Conservation (phyloP, 2,797 vertebrate species). For the Chanos chanos region DNA sequence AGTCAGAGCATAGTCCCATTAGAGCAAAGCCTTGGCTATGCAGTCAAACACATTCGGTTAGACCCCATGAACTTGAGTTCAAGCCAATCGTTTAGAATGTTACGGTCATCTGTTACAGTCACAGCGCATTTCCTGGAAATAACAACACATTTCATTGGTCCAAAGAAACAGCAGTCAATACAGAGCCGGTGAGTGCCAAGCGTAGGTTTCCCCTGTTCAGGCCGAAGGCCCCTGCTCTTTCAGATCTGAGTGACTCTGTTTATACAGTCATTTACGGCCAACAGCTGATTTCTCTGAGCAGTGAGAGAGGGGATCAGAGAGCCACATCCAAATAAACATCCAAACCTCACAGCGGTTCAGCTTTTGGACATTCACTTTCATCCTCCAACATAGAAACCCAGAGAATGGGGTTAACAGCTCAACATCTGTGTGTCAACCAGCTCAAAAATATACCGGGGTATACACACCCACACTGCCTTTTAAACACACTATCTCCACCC, state of each 20-base stretch:
- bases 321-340: conserved; percentile 61
- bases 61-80: too few relatives aligned
- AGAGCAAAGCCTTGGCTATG: too few relatives aligned
- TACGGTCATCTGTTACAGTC: too few relatives aligned
- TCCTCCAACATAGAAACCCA: conserved; percentile 30
- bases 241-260: conserved; percentile 11
- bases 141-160: too few relatives aligned
- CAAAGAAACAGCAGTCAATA: too few relatives aligned
- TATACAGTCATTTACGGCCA: conserved; percentile 21
- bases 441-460: conserved; percentile 53
- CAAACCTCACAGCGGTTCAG: conserved; percentile 53
- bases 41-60: too few relatives aligned
- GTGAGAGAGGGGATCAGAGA: conserved; percentile 45
- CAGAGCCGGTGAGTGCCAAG: too few relatives aligned
- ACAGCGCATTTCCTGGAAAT: too few relatives aligned
- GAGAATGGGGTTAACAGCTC: conserved; percentile 47
- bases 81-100: too few relatives aligned
- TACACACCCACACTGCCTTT: conserved; percentile 41
- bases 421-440: conserved; percentile 44
- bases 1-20: too few relatives aligned
- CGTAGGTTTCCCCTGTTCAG: too few relatives aligned
- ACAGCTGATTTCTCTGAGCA: conserved; percentile 44
- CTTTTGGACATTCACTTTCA: conserved; percentile 41
- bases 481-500: conserved; percentile 32
- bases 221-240: too few relatives aligned